Percentiles rank a stretch among this genome's conserved stretches.
Evolutionary conservation across 2,113 vertebrate genomes (phyloP).

Genomic region (Pica pica): DNA sequence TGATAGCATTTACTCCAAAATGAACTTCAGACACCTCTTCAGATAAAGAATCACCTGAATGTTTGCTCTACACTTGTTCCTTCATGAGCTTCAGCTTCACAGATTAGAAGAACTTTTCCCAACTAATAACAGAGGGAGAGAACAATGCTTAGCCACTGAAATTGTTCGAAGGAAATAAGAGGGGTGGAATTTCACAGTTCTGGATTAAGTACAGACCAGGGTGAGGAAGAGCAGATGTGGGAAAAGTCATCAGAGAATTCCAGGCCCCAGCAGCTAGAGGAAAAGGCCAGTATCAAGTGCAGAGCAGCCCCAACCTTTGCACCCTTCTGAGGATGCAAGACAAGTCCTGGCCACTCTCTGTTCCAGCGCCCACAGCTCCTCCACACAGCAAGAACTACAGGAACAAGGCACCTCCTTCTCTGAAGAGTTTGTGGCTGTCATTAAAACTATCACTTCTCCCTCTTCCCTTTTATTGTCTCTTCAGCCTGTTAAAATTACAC

Average conservation of each 20-base stretch:
- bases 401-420: neutral
- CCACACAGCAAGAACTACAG: neutral
- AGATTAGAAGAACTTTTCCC: neutral
- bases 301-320: neutral
- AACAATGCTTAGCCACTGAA: neutral
- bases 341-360: neutral
- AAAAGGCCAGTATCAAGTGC: accelerated
- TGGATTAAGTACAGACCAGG: neutral
- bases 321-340: neutral
- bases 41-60: neutral
- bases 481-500: neutral
- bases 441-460: neutral
- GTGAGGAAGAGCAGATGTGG: neutral
- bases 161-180: neutral
- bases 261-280: neutral
- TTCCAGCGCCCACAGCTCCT: neutral
- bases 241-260: neutral
- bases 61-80: neutral
- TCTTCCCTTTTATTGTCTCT: neutral
- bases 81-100: neutral
- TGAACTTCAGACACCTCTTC: neutral
- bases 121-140: neutral
- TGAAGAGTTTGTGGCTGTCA: neutral
- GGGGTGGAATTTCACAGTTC: neutral
- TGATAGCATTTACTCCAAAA: neutral